Evolutionary conservation across 2,797 vertebrate genomes (phyloP), one percentile per base, ranked within the genome.

Genomic region (Pristis pectinata): DNA sequence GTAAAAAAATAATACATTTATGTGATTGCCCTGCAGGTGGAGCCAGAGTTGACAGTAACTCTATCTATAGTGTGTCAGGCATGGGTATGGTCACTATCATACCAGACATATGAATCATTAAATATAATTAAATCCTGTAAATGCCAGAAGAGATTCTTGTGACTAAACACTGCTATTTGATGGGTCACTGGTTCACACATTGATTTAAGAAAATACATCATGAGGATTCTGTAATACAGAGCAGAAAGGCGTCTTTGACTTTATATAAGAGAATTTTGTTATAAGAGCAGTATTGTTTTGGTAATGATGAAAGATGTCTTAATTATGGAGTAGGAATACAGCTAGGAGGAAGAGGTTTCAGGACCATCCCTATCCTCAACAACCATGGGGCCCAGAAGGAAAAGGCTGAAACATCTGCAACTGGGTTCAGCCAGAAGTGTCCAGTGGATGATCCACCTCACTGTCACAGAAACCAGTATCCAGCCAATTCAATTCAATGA

Each of bases 141-240:
- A 93, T 49, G 70, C 94, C 87, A 67, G 61, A 64, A 91, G 61
- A 24, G 17, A 91, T 67, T 44, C 92, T 94, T 53, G 70, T 94
- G 70, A 76, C 92, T 53, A 76, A 72, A 70, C 37, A 72, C 64
- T 93, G 91, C 59, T 72, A 70, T 74, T 74, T 56, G 67, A 72
- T 94, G 92, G 72, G 70, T 76, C 70, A 74, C 27, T 34, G 30
- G 10, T 24, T 74, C 30, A 34, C 44, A 49, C 17, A 76, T 74
- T 74, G 72, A 93, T 27, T 34, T 15, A 74, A 93, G 67, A 49
- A 74, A 76, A 30, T 7, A 74, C 30, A 44, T 74, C 92, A 72
- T 93, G 64, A 93, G 41, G 67, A 70, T 76, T 37, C 67, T 27
- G 30, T 92, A 9, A 41, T 24, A 91, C n/a, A 9, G n/a, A 37